phyloP scores from a whole-genome alignment of 2,797 vertebrate species.

The Coranthus polyacanthus region DNA sequence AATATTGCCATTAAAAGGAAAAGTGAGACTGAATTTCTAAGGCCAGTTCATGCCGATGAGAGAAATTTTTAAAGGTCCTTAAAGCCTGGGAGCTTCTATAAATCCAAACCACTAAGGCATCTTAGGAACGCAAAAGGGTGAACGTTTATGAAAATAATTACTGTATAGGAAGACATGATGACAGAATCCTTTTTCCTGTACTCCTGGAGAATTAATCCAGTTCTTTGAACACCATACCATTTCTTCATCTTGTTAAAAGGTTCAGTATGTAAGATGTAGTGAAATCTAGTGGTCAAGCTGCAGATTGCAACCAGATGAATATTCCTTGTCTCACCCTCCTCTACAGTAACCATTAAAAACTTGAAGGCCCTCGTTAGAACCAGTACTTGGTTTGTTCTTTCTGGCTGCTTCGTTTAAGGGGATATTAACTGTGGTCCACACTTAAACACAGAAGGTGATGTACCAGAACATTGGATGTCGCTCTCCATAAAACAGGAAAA shows the following conservation, averaged over 20 bases:
- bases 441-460: no score
- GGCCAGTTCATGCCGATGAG: slow-evolving; percentile 25
- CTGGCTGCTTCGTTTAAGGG: no score
- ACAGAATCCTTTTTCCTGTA: slow-evolving; percentile 1
- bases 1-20: slow-evolving; percentile 13
- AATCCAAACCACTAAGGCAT: slow-evolving; percentile 41
- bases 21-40: background rate
- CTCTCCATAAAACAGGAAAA: no score
- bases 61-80: slow-evolving; percentile 30
- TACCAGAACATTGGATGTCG: no score
- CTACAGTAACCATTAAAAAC: no score
- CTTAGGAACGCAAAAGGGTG: slow-evolving; percentile 13
- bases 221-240: slow-evolving; percentile 13
- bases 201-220: slow-evolving; percentile 24
- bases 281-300: no score
- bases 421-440: no score
- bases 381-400: no score
- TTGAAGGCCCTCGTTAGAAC: no score
- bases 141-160: slow-evolving; percentile 4
- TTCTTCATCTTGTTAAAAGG: slow-evolving; percentile 45
- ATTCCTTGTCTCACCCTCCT: no score
- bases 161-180: slow-evolving; percentile 30
- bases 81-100: slow-evolving; percentile 13
- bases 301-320: no score
- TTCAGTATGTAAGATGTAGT: no score